phyloP scores from a whole-genome alignment of 92 coral and sea anemone genomes.

The Plumapathes pennacea region DNA sequence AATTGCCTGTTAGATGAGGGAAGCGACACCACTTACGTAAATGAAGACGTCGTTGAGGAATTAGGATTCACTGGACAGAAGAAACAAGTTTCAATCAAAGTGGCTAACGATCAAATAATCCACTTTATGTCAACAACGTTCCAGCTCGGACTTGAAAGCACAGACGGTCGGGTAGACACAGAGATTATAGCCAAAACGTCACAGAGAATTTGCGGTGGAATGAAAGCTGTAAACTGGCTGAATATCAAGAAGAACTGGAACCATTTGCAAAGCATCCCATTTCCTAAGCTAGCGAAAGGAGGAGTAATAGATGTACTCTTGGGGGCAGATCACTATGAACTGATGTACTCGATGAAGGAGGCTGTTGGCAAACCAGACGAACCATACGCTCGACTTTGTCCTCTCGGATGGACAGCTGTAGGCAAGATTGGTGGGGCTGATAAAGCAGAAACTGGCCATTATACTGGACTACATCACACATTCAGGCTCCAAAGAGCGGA shows the following conservation, averaged over 20 bases:
- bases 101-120: constrained; percentile 26
- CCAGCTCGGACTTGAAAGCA: constrained; percentile 19
- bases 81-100: constrained; percentile 17
- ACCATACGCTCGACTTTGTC: constrained; percentile 28
- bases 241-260: constrained; percentile 9
- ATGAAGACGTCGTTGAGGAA: constrained; percentile 20
- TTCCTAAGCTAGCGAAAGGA: constrained; percentile 17
- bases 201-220: constrained; percentile 32
- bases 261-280: constrained; percentile 26
- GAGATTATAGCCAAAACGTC: constrained; percentile 1
- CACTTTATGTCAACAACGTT: constrained; percentile 14
- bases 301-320: constrained; percentile 12
- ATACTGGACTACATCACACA: constrained; percentile 7
- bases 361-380: constrained; percentile 1
- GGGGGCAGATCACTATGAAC: constrained; percentile 27
- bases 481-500: background rate
- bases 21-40: constrained; percentile 34
- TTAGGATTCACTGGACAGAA: constrained; percentile 23
- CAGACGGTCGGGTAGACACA: constrained; percentile 12
- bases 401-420: constrained; percentile 62
- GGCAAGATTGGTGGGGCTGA: constrained; percentile 14
- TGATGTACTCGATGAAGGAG: constrained; percentile 24
- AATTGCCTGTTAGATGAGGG: constrained; percentile 52
- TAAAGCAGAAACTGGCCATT: constrained; percentile 6
- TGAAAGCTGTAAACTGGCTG: constrained; percentile 22